Conservation (phyloP, 64 coral and sea anemone genomes). For the Trachythela sp. region DNA sequence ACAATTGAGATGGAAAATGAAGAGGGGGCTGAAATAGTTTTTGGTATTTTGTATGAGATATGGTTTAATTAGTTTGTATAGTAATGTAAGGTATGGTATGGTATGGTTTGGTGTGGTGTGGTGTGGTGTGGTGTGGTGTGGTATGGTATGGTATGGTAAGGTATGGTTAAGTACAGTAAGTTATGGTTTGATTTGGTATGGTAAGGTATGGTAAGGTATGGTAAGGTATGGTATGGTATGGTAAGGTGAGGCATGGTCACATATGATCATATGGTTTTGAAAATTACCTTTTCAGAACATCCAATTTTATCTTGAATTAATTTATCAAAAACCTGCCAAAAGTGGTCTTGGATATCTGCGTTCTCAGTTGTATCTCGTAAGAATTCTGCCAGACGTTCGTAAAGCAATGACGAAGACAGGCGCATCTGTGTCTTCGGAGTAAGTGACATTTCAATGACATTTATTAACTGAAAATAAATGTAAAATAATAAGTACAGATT, state of each 20-base stretch:
- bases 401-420: not conserved
- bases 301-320: not conserved
- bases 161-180: too few species aligned
- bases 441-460: not conserved
- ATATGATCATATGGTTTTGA: not conserved
- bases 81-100: too few species aligned
- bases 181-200: too few species aligned
- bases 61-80: too few species aligned
- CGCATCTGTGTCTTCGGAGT: not conserved
- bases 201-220: too few species aligned
- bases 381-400: not conserved
- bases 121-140: too few species aligned
- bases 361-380: not conserved
- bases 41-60: too few species aligned
- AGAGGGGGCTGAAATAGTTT: too few species aligned
- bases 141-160: too few species aligned
- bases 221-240: too few species aligned
- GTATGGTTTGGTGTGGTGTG: too few species aligned
- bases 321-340: not conserved
- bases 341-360: not conserved
- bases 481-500: not conserved
- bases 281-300: not conserved
- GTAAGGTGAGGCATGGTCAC: too few species aligned
- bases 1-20: not conserved
- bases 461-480: not conserved